Conservation (phyloP, 53 echinoderm and acorn worm genomes). For the Zoroaster sp. region DNA sequence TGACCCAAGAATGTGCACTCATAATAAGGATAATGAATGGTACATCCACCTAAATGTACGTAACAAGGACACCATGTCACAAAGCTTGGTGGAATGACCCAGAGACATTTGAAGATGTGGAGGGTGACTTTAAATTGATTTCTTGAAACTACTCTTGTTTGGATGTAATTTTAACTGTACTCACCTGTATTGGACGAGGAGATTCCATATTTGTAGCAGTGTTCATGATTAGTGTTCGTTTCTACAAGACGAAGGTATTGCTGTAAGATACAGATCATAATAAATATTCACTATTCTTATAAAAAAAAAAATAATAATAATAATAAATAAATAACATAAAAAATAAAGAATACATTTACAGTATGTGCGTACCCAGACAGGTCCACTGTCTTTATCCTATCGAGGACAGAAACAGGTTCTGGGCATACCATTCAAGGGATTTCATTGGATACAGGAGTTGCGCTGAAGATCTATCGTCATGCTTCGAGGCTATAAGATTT, state of each 20-base stretch:
- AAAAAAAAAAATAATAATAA: too few relatives aligned
- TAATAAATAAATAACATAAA: too few relatives aligned
- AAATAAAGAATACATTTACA: neutral
- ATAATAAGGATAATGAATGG: too few relatives aligned
- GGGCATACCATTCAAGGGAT: too few relatives aligned
- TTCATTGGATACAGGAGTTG: too few relatives aligned
- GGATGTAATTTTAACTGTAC: neutral
- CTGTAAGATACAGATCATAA: conserved; percentile 48
- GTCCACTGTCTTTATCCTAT: too few relatives aligned
- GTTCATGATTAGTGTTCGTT: conserved; percentile 36
- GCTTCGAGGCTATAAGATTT: too few relatives aligned
- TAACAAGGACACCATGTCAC: neutral
- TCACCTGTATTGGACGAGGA: conserved; percentile 70
- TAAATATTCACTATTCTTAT: too few relatives aligned
- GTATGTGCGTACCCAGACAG: neutral
- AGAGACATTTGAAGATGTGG: neutral
- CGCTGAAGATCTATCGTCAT: neutral
- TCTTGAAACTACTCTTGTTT: neutral
- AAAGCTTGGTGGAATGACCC: neutral
- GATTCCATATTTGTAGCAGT: conserved; percentile 88
- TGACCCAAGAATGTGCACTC: too few relatives aligned
- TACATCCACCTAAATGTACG: neutral
- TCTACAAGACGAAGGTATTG: conserved; percentile 88
- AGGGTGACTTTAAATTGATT: neutral
- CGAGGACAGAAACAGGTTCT: too few relatives aligned